Evolutionary conservation across 2,113 vertebrate genomes (phyloP), one percentile per base, ranked within the genome.

Genomic region (Guaruba guarouba): DNA sequence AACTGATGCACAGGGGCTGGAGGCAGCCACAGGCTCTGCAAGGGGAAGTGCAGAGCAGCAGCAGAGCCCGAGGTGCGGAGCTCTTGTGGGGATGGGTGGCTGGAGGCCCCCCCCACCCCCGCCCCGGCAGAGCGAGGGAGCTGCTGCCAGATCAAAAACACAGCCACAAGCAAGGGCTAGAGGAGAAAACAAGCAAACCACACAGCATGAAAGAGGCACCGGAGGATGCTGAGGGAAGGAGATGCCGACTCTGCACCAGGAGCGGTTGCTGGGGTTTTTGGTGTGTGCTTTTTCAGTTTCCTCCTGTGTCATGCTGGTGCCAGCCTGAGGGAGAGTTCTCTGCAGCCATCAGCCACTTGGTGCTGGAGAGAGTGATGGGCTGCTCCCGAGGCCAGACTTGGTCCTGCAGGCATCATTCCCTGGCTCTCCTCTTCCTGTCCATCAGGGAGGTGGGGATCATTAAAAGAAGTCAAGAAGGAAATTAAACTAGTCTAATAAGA

Each of bases 381-480:
- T 79, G 43, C 55, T 88, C 81, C 81, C 73, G 39, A 39, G 68
- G 54, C 61, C 70, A 78, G 59, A 13, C 54, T 64, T 64, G 51
- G 25, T 81, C 82, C 82, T 88, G 73, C 46, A 59, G 46, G 57
- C 77, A 76, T 57, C 52, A 8, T 66, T 63, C 57, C 41, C 49
- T 18, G 6, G 39, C 66, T 85, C 78, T 76, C 79, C 29, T 92
- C 19, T 79, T 75, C 41, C 37, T 57, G 46, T 69, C 25, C 83
- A 82, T 66, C 46, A 57, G 93, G 82, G 84, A 97, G 37, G 13
- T 48, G 61, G 37, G 8, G 20, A 68, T 87, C 91, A 89, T 92
- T 96, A 93, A 95, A 95, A 89, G 55, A 88, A 94, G 68, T 67
- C 83, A 82, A 86, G 91, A 90, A 93, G 91, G 93, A 96, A 95